These are phyloP conservation scores for Alcis repandata DNA, from an alignment of 2,888 invertebrate species.

Conservation along the genomic window DNA sequence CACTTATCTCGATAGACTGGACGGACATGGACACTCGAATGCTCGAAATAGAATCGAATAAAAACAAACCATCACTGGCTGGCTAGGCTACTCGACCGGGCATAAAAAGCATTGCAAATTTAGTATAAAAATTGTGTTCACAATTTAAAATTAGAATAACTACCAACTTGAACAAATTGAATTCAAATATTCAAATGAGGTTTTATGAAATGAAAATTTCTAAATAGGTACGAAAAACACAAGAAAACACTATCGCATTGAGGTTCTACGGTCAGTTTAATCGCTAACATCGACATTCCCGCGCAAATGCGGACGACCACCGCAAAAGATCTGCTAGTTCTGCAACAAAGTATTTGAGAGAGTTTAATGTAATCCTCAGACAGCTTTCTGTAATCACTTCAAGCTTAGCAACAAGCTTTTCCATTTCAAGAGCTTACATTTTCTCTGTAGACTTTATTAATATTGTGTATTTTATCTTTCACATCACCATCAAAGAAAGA, in stretches of 20 bases:
- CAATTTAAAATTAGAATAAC: background rate
- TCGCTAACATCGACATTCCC: constrained; percentile 32
- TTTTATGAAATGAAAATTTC: background rate
- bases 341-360: constrained; percentile 24
- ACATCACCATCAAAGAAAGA: background rate
- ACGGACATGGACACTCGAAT: constrained; percentile 37
- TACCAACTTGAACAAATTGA: too few species aligned
- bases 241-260: background rate
- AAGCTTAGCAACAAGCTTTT: constrained; percentile 1
- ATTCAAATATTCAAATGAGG: background rate
- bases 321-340: constrained; percentile 15
- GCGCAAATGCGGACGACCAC: constrained; percentile 8
- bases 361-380: constrained; percentile 3
- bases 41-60: constrained; percentile 43
- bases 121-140: background rate
- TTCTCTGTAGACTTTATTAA: background rate
- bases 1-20: constrained; percentile 50
- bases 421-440: constrained; percentile 7
- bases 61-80: constrained; percentile 19
- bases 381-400: constrained; percentile 3
- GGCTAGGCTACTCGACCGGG: too few species aligned
- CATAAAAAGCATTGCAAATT: too few species aligned
- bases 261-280: constrained; percentile 2
- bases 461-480: background rate
- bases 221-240: too few species aligned